These are phyloP conservation scores for Syngnathus scovelli DNA, from an alignment of 2,113 vertebrate genomes.

Conservation along the genomic window DNA sequence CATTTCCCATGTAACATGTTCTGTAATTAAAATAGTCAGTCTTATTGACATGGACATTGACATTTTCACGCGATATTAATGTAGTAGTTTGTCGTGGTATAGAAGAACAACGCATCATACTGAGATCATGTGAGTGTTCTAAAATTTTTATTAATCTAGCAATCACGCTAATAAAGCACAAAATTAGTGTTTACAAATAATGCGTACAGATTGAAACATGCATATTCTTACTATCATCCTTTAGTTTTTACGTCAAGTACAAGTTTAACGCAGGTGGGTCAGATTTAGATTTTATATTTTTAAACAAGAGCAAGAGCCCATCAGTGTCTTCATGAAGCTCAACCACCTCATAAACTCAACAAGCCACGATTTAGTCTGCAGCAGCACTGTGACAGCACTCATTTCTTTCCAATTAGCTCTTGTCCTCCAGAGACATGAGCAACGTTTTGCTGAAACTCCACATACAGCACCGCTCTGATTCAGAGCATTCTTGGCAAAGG, in stretches of 20 bases:
- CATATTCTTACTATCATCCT: not conserved
- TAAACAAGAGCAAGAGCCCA: conserved; percentile 19
- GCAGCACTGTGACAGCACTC: conserved; percentile 64
- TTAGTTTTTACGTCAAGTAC: not conserved
- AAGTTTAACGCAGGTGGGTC: conserved; percentile 11
- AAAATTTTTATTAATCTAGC: not conserved
- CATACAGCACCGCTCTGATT: conserved; percentile 46
- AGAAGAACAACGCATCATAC: not conserved
- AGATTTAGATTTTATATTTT: conserved; percentile 3
- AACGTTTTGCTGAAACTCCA: conserved; percentile 43
- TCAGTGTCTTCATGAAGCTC: conserved; percentile 39
- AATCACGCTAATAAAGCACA: not conserved
- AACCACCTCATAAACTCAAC: conserved; percentile 33
- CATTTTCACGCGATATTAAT: not conserved
- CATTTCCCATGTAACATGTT: not conserved
- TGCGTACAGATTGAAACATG: not conserved
- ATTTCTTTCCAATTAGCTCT: conserved; percentile 70
- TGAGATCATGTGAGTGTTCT: not conserved
- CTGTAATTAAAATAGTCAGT: not conserved
- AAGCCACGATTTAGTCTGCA: conserved; percentile 66
- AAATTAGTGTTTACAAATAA: not conserved
- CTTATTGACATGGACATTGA: not conserved
- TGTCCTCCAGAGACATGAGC: conserved; percentile 48
- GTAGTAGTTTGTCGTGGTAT: not conserved
- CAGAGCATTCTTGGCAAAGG: conserved; percentile 27